Base-by-base conservation (phyloP, 2,797 vertebrate genomes). In the Leptodactylus fallax region DNA sequence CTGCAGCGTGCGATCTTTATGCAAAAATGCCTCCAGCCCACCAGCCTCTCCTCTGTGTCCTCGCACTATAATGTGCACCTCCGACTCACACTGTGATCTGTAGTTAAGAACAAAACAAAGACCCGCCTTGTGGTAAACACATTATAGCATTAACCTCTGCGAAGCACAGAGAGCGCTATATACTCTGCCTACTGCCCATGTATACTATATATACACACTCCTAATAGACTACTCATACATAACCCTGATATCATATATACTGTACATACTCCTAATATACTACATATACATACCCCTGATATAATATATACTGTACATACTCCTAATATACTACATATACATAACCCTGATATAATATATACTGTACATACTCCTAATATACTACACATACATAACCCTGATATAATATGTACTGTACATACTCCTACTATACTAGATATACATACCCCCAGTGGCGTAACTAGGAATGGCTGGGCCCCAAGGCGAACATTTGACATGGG, bases 1-100 rank as follows among this genome's bases (percentile, higher is more conserved):
- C 95, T 91, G 93, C 92, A 88, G 94, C 90, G 79, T 79, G 94
- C 89, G 88, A 81, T 92, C 93, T 92, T 90, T 90, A 92, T 67
- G 85, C 80, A 25, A 89, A 71, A 87, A 90, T 76, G 87, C 56
- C 79, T 55, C 21, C 71, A 82, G 71, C 88, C 88, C 80, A 83
- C 85, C 85, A 61, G 79, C 67, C 78, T 83, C 80, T 69, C 67
- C 63, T 72, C 60, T 56, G 69, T 82, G 65, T 86, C 78, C 83
- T 51, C 85, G 9, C 74, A 79, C 80, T 79, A 71, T 83, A 77
- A 71, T 86, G 58, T 27, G 36, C 79, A 85, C 82, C 77, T 71
- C 67, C 19, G 21, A 56, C 36, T n/a, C 55, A 27, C 82, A 85
- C 78, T 81, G 77, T n/a, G 16, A 69, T 85, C 82, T 82, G 14